Conservation (phyloP, 2,888 invertebrate species). For the Papilio demoleus region DNA sequence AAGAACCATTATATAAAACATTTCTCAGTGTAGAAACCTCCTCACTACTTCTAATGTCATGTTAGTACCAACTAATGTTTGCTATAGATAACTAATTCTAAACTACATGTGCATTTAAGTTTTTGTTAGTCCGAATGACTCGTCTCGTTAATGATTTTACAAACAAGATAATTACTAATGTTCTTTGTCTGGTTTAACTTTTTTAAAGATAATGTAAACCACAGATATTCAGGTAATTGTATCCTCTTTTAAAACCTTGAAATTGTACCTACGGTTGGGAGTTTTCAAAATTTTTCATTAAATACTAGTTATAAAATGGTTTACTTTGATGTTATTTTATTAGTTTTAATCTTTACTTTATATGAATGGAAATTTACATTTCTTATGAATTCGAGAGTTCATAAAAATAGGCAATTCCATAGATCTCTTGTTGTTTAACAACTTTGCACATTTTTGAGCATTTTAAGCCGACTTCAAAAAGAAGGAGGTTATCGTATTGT, state of each 20-base stretch:
- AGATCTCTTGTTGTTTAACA: too few species aligned
- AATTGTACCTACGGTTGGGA: background rate
- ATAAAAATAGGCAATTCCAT: too few species aligned
- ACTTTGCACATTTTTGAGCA: too few species aligned
- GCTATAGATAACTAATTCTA: constrained; percentile 28
- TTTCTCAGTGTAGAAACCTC: background rate
- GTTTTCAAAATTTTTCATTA: too few species aligned
- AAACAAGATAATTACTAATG: constrained; percentile 22
- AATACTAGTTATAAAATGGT: too few species aligned
- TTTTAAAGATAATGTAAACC: constrained; percentile 22
- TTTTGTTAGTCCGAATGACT: constrained; percentile 10
- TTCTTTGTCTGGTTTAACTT: constrained; percentile 6
- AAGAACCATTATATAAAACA: background rate
- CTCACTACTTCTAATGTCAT: background rate
- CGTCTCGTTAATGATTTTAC: constrained; percentile 22
- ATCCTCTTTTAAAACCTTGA: background rate
- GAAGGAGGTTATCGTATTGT: too few species aligned
- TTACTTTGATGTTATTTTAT: too few species aligned
- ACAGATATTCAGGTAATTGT: constrained; percentile 2
- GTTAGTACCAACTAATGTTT: constrained; percentile 18
- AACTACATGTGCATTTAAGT: background rate
- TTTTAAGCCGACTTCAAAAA: too few species aligned
- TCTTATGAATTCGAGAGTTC: too few species aligned
- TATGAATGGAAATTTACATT: too few species aligned
- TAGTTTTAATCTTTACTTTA: too few species aligned